Percentiles rank a stretch among this genome's conserved stretches.
Evolutionary conservation across 2,797 vertebrate genomes (phyloP).

Genomic region (Cossypha caffra): DNA sequence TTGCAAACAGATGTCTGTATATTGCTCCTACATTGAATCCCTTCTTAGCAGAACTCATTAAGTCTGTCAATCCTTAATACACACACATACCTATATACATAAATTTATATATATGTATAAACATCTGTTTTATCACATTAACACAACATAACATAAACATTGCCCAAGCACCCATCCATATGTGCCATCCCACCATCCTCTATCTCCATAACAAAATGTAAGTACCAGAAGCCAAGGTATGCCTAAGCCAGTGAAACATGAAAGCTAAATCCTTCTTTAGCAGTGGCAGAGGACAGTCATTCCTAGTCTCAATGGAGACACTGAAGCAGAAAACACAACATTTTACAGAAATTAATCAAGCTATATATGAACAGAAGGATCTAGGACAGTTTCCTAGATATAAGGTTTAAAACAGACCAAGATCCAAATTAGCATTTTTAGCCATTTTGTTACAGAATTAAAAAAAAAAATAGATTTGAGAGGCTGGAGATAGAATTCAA

Average conservation of each 20-base stretch:
- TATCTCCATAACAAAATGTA: not conserved
- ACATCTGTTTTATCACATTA: not conserved
- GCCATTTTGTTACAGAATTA: not conserved
- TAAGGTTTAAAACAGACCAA: not conserved
- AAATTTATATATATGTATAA: not conserved
- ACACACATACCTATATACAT: not conserved
- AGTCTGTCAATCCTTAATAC: not conserved
- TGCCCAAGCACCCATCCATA: not conserved
- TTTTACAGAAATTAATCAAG: not conserved
- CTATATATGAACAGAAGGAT: not conserved
- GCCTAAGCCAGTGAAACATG: not conserved
- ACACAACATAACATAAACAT: not conserved
- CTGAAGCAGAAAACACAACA: not conserved
- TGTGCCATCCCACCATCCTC: not conserved
- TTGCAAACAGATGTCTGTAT: not conserved
- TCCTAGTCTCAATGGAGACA: not conserved
- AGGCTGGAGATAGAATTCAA: not conserved
- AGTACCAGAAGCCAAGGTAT: not conserved
- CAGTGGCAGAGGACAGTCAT: not conserved
- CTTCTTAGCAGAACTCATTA: not conserved
- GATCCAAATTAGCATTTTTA: not conserved
- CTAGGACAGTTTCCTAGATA: not conserved
- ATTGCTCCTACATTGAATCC: not conserved
- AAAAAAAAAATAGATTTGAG: not conserved
- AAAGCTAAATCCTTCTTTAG: not conserved